These are phyloP conservation scores for Apodemia hepburni DNA, from an alignment of 2,888 invertebrate species.

Conservation along the genomic window DNA sequence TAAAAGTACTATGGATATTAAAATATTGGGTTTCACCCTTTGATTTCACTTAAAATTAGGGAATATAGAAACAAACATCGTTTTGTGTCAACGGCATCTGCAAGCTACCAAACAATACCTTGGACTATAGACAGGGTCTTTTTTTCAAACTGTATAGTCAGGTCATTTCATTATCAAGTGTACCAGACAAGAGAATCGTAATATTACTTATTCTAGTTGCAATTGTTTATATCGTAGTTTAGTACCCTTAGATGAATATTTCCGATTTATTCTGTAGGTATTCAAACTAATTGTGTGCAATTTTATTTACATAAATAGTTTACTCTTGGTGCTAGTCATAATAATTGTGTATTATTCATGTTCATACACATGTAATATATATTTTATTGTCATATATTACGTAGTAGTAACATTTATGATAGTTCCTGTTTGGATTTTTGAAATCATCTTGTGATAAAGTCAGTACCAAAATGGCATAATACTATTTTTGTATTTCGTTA, in stretches of 20 bases:
- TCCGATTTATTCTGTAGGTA: neutral
- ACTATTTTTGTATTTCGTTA: slow-evolving; percentile 23
- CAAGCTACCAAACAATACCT: no score
- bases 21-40: no score
- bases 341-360: slow-evolving; percentile 23
- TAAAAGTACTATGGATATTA: no score
- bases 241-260: neutral
- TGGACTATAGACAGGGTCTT: no score
- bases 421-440: slow-evolving; percentile 18
- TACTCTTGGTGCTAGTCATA: slow-evolving; percentile 45
- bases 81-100: no score
- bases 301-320: slow-evolving; percentile 24
- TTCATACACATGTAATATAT: slow-evolving; percentile 18
- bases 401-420: slow-evolving; percentile 4
- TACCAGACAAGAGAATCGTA: no score
- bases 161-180: no score
- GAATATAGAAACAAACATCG: no score
- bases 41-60: no score
- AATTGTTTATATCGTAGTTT: neutral
- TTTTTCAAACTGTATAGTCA: no score
- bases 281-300: neutral
- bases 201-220: no score
- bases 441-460: slow-evolving; percentile 17
- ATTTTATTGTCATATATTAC: slow-evolving; percentile 19
- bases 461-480: slow-evolving; percentile 16